A percentile compares a stretch with the other conserved stretches of the same genome.
phyloP scores from a whole-genome alignment of 2,888 invertebrate genomes.

The Drosophila melanosoma region DNA sequence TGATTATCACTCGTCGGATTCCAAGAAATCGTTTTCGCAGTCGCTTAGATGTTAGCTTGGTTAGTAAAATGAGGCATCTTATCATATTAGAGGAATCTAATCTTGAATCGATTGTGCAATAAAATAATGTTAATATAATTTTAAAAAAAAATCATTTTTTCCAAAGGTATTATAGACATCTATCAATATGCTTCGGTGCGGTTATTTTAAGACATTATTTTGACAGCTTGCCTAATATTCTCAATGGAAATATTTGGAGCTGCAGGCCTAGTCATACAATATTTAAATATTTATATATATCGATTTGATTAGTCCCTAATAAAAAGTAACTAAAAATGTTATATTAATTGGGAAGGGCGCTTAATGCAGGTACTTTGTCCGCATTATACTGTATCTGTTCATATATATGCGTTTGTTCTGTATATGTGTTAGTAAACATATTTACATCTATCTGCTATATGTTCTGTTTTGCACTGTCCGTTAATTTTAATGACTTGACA shows the following conservation, averaged over 20 bases:
- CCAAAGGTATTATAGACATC: background rate
- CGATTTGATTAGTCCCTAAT: slow-evolving; percentile 6
- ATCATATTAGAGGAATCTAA: background rate
- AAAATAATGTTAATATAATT: background rate
- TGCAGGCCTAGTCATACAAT: background rate
- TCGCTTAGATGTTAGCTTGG: background rate
- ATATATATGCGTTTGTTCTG: background rate
- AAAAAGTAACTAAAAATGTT: slow-evolving; percentile 1
- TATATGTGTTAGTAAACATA: background rate
- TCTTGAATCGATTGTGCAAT: background rate
- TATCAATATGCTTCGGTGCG: background rate
- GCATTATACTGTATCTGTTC: background rate
- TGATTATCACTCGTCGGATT: background rate
- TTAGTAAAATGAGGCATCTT: background rate
- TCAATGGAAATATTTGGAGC: background rate
- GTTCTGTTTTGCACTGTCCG: background rate
- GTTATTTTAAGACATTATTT: background rate
- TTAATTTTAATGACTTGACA: slow-evolving; percentile 38
- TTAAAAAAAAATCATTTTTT: background rate
- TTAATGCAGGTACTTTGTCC: background rate
- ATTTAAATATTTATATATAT: slow-evolving; percentile 6
- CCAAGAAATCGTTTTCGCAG: background rate
- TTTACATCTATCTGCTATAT: background rate
- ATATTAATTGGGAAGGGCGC: background rate
- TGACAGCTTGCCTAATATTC: background rate